Evolutionary conservation across 2,888 invertebrate genomes (phyloP).

Genomic region (Xanthorhoe designata): DNA sequence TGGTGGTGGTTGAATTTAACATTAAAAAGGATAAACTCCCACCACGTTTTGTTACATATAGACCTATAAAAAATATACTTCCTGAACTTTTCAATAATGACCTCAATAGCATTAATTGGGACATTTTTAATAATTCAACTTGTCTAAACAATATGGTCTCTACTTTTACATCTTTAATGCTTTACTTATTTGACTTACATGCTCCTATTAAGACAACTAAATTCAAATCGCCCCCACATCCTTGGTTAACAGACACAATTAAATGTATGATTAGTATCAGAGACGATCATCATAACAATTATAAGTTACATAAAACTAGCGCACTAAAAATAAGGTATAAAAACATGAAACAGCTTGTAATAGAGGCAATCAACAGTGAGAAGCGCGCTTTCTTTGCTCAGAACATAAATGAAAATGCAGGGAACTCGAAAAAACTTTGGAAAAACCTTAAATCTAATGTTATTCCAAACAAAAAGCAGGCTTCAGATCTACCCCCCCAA

Average conservation of each 20-base stretch:
- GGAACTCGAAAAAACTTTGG: not conserved
- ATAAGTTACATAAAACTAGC: not conserved
- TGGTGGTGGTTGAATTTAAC: not conserved
- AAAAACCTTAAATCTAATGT: not conserved
- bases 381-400: not conserved
- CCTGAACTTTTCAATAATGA: not conserved
- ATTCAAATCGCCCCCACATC: not conserved
- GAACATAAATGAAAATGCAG: not conserved
- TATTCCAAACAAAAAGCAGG: not conserved
- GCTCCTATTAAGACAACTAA: not conserved
- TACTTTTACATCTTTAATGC: not conserved
- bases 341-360: not conserved
- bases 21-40: not conserved
- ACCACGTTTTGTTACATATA: not conserved
- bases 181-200: not conserved
- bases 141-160: not conserved
- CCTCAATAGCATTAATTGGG: too few relatives aligned
- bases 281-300: not conserved
- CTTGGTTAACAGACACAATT: not conserved
- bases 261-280: not conserved
- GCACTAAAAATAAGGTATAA: not conserved
- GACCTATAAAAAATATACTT: not conserved
- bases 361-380: not conserved
- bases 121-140: too few relatives aligned
- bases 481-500: not conserved